Evolutionary conservation across 2,888 invertebrate genomes (phyloP), one percentile per base, ranked within the genome.

Genomic region (Plebejus melissa): DNA sequence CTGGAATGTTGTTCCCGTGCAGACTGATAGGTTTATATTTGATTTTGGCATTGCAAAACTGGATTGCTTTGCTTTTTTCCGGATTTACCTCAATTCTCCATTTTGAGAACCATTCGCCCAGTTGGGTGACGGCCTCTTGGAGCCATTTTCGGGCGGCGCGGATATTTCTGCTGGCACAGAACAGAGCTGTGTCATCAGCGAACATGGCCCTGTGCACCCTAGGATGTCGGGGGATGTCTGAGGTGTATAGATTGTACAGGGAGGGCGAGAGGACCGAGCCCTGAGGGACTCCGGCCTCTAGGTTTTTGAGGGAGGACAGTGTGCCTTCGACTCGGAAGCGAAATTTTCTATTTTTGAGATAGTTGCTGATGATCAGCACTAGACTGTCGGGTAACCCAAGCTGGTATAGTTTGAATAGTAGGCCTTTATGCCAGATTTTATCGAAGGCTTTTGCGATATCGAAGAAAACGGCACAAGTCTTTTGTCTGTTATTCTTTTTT

Each of bases 61-160:
- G 22, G n/a, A 58, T 57, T 3, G 57, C 22, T 22, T 22, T 13
- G n/a, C 16, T 58, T 38, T 74, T 58, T 16, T 58, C 16, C 4
- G 58, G 58, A 32, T 74, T 74, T 0, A 57, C 36, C 38, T 58
- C 57, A 13, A 74, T 74, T 36, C 74, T 74, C 74, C 74, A 74
- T 58, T 38, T 57, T 2, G n/a, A 5, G 38, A 38, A 46, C 58
- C 58, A 74, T 13, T 36, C 41, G 6, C 60, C 60, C 16, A 74
- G 74, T 6, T 32, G 4, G 74, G 74, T 58, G 22, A 74, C 60
- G 1, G 74, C 60, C 36, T 74, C 16, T 36, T 74, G 74, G 58
- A 74, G 58, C 4, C 7, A 41, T 36, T 5, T n/a, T 74, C 60
- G 57, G 58, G 16, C 58, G 38, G 0, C 0, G 7, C 41, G 41